A percentile compares a stretch with the other conserved stretches of the same genome.
Conservation (phyloP, 2,888 invertebrate genomes). For the Hypomecis atomaria region DNA sequence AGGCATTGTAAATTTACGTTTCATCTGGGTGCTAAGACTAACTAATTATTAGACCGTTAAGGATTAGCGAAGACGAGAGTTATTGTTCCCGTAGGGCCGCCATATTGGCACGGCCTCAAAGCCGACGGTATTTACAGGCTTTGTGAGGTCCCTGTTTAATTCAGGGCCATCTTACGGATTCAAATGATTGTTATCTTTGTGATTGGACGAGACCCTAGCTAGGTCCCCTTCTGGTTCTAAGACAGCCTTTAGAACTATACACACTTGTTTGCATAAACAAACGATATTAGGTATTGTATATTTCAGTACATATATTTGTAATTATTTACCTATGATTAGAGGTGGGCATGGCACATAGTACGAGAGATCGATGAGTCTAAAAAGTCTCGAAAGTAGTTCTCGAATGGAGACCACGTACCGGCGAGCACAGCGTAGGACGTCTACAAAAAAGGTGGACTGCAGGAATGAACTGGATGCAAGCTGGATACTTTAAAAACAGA, state of each 20-base stretch:
- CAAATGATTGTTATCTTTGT: conserved; percentile 24
- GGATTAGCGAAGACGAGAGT: conserved; percentile 23
- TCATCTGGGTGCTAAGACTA: not conserved
- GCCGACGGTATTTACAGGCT: conserved; percentile 14
- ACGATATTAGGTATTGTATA: too few relatives aligned
- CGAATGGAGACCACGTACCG: too few relatives aligned
- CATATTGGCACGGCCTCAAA: conserved; percentile 11
- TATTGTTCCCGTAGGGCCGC: conserved; percentile 15
- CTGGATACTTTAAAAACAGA: too few relatives aligned
- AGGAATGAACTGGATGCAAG: too few relatives aligned
- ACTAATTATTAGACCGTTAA: conserved; percentile 25
- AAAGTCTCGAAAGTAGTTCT: too few relatives aligned
- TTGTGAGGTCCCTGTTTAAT: conserved; percentile 17
- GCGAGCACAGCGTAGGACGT: too few relatives aligned
- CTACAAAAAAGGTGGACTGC: too few relatives aligned
- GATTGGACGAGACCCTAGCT: conserved; percentile 17
- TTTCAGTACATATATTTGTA: too few relatives aligned
- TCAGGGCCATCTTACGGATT: conserved; percentile 16
- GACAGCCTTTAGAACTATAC: not conserved
- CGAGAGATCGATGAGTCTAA: too few relatives aligned
- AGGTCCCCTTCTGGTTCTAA: not conserved
- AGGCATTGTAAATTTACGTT: not conserved
- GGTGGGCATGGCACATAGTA: too few relatives aligned
- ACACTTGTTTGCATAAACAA: too few relatives aligned
- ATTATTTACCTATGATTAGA: too few relatives aligned